Evolutionary conservation across 2,113 vertebrate species (phyloP).

Genomic region (Hiodon tergisus): DNA sequence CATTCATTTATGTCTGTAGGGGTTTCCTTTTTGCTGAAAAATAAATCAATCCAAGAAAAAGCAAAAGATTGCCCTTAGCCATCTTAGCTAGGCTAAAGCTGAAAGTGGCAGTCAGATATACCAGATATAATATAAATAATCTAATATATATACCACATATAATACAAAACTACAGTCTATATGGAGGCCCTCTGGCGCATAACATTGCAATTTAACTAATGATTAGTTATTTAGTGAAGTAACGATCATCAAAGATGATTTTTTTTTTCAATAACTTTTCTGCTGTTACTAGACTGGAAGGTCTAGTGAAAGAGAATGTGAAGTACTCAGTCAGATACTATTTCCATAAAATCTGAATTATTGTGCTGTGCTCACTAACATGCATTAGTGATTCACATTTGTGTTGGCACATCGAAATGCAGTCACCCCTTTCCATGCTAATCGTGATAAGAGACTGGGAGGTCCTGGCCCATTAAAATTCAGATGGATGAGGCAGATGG

Average conservation of each 20-base stretch:
- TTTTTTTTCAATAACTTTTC: background rate
- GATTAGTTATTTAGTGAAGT: background rate
- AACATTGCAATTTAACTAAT: too few species aligned
- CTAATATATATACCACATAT: too few species aligned
- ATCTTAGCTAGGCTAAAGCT: too few species aligned
- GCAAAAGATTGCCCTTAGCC: too few species aligned
- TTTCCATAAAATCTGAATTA: background rate
- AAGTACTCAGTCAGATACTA: background rate
- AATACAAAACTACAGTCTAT: too few species aligned
- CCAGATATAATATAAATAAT: too few species aligned
- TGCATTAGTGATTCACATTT: background rate
- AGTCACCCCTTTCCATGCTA: conserved; percentile 10
- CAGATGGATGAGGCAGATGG: conserved; percentile 38
- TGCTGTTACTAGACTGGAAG: background rate
- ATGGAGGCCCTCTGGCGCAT: too few species aligned
- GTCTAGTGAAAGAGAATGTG: background rate
- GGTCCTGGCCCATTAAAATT: conserved; percentile 43
- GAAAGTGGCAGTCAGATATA: too few species aligned
- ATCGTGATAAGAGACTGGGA: conserved; percentile 24
- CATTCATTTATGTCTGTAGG: too few species aligned
- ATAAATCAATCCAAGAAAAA: too few species aligned
- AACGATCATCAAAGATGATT: background rate
- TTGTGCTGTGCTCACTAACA: background rate
- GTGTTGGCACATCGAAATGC: conserved; percentile 25
- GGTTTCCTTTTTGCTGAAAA: too few species aligned